Evolutionary conservation across 2,797 vertebrate species (phyloP).

Genomic region (Ctenosaura bakeri): DNA sequence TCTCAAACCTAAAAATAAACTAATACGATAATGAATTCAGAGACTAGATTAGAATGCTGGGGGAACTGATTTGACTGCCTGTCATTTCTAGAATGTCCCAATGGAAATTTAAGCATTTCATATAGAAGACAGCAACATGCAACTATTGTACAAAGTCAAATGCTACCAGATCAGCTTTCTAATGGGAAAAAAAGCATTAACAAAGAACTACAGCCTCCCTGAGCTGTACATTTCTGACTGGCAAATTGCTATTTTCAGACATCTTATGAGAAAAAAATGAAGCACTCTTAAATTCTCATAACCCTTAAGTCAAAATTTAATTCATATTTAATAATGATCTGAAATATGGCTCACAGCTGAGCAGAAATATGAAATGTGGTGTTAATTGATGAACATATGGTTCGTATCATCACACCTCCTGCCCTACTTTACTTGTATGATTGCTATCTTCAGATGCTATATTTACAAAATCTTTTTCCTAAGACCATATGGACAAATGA

Average conservation of each 20-base stretch:
- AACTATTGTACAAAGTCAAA: neutral
- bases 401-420: neutral
- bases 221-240: neutral
- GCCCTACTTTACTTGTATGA: neutral
- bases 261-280: neutral
- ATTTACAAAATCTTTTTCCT: neutral
- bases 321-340: neutral
- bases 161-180: neutral
- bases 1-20: neutral
- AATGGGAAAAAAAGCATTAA: neutral
- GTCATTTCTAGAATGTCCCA: neutral
- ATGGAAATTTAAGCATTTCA: neutral
- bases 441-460: slow-evolving; percentile 11
- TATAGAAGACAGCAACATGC: neutral
- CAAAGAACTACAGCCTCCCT: neutral
- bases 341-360: slow-evolving; percentile 2
- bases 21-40: neutral
- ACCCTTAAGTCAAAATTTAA: neutral
- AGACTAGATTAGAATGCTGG: neutral
- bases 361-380: neutral
- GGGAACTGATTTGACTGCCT: neutral
- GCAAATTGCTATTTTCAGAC: neutral
- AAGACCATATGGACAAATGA: neutral
- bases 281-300: neutral
- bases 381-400: neutral